Conservation (phyloP, 2,888 invertebrate genomes). For the Agrotis puta region DNA sequence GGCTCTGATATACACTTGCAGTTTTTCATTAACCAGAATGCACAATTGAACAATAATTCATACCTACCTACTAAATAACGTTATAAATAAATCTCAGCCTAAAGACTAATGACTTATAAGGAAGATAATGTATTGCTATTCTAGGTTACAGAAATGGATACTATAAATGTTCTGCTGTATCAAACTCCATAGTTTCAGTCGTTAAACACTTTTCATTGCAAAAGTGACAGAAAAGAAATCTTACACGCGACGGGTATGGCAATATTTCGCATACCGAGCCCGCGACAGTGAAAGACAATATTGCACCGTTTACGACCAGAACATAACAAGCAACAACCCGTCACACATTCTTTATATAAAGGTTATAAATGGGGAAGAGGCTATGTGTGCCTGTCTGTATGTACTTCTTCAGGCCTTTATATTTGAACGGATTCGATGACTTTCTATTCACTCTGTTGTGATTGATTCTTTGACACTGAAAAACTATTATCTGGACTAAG, state of each 20-base stretch:
- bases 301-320: slow-evolving; percentile 49
- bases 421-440: background rate
- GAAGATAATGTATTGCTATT: background rate
- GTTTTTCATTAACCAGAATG: background rate
- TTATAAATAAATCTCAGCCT: too few species aligned
- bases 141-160: background rate
- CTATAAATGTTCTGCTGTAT: background rate
- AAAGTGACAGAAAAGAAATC: slow-evolving; percentile 26
- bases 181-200: slow-evolving; percentile 8
- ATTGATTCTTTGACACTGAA: too few species aligned
- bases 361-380: background rate
- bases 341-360: slow-evolving; percentile 48
- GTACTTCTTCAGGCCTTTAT: background rate
- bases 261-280: slow-evolving; percentile 37
- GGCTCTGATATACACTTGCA: background rate
- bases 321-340: slow-evolving; percentile 26
- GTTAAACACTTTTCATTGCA: slow-evolving; percentile 25
- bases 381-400: background rate
- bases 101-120: background rate
- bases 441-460: too few species aligned
- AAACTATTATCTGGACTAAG: background rate
- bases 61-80: background rate
- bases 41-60: too few species aligned
- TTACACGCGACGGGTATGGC: slow-evolving; percentile 4
- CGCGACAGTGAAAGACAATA: slow-evolving; percentile 52